phyloP scores from a whole-genome alignment of 2,888 invertebrate genomes.

The Thera obeliscata region DNA sequence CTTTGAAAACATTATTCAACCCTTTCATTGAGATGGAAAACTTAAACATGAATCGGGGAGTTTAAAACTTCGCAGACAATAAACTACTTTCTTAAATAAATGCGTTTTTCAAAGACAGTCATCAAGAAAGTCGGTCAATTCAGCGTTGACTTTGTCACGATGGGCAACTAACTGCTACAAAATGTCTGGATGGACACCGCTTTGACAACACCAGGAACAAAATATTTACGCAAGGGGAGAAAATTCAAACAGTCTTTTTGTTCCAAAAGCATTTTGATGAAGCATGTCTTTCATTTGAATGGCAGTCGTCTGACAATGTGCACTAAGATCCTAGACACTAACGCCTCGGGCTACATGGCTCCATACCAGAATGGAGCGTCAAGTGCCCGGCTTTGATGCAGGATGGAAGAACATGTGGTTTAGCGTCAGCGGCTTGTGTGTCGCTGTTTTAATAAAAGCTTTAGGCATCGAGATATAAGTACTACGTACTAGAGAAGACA shows the following conservation, averaged over 20 bases:
- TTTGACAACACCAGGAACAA: neutral
- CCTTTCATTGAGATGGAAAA: too few relatives aligned
- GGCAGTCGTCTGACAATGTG: conserved; percentile 20
- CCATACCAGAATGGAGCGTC: neutral
- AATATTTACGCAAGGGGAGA: neutral
- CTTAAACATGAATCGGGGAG: too few relatives aligned
- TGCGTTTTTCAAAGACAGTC: too few relatives aligned
- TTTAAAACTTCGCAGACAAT: too few relatives aligned
- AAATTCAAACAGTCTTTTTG: neutral
- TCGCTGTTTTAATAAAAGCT: neutral
- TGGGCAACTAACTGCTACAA: neutral
- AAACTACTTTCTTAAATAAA: too few relatives aligned
- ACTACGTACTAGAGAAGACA: too few relatives aligned
- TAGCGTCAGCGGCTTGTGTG: neutral
- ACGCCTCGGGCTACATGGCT: conserved; percentile 24
- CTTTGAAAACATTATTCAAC: too few relatives aligned
- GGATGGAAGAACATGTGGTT: neutral
- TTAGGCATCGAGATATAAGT: too few relatives aligned
- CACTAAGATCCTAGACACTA: conserved; percentile 18
- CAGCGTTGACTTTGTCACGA: neutral
- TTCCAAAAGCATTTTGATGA: conserved; percentile 37
- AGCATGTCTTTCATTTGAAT: conserved; percentile 25
- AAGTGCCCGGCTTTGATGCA: conserved; percentile 18
- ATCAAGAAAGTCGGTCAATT: too few relatives aligned
- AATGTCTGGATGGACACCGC: neutral